Base-by-base conservation (phyloP, 30 jellyfish, hydroid and myxozoan genomes). In the Aurelia coerulea region DNA sequence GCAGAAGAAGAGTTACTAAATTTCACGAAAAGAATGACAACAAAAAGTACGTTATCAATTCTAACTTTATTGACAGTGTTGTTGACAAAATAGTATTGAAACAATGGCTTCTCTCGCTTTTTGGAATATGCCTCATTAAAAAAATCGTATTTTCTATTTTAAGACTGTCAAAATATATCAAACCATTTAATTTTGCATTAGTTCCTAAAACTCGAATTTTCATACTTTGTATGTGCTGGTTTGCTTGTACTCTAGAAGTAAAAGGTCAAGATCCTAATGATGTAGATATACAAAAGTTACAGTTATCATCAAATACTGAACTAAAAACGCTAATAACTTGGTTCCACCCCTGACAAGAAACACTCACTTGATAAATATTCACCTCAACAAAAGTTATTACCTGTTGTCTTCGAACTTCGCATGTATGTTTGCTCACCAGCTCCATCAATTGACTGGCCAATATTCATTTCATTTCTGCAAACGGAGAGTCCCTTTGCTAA, bases 371-470 rank as follows among this genome's bases (percentile, higher is more conserved):
- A 19, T 5, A 15, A 66, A 31, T 73, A 72, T 11, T 16, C 35
- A 41, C 13, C 50, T 37, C 39, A 6, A 73, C 10, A 29, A 41
- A 2, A 15, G 4, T 4, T 4, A n/a, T 1, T 53, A 46, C 86
- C 86, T 49, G 56, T 75, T 59, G 76, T 52, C 54, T 75, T 75
- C 32, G 76, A 46, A 62, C 86, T 75, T 10, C 41, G 62, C 76
- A 75, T 75, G 86, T 39, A 75, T 5, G 86, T 75, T 33, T 75
- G 86, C 86, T 46, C 86, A 5, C 86, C 86, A 16, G 86, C 86
- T 10, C 86, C 86, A 75, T 53, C 86, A 46, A 59, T 49, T 31
- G 86, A 75, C 50, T 75, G 86, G 19, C 86, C 76, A 52, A 75
- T 75, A 17, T 32, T 50, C 19, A 75, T 11, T 0, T 17, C 58